Conservation (phyloP, 2,797 vertebrate species). For the Acanthis flammea region DNA sequence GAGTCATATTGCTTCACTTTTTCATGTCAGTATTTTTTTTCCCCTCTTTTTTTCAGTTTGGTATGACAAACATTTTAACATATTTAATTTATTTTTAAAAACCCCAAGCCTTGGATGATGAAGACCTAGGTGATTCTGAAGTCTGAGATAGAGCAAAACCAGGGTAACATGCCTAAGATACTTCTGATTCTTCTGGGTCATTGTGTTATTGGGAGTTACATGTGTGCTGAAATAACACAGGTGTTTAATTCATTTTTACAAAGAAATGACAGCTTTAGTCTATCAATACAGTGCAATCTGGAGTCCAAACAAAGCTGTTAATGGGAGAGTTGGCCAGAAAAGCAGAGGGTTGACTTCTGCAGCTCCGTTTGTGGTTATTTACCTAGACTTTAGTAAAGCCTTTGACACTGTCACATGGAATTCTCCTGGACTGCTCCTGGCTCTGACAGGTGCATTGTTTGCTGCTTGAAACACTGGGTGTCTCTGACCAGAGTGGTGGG, state of each 20-base stretch:
- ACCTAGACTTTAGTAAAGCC: not conserved
- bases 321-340: not conserved
- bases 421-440: not conserved
- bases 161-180: not conserved
- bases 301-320: not conserved
- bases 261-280: slow-evolving; percentile 15
- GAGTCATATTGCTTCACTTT: not conserved
- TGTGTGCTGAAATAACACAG: not conserved
- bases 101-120: not conserved
- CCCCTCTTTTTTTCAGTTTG: not conserved
- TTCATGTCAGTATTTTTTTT: not conserved
- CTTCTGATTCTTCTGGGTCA: not conserved
- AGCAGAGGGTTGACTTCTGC: not conserved
- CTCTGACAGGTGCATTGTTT: not conserved
- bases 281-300: not conserved
- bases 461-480: not conserved
- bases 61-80: not conserved
- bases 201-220: not conserved
- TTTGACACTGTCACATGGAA: not conserved
- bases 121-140: not conserved
- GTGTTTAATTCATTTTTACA: slow-evolving; percentile 25
- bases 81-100: not conserved
- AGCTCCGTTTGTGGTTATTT: not conserved
- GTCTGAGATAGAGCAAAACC: not conserved
- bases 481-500: not conserved